A percentile compares a stretch with the other conserved stretches of the same genome.
Conservation (phyloP, 2,888 invertebrate species). For the Cataglyphis altisquamis region DNA sequence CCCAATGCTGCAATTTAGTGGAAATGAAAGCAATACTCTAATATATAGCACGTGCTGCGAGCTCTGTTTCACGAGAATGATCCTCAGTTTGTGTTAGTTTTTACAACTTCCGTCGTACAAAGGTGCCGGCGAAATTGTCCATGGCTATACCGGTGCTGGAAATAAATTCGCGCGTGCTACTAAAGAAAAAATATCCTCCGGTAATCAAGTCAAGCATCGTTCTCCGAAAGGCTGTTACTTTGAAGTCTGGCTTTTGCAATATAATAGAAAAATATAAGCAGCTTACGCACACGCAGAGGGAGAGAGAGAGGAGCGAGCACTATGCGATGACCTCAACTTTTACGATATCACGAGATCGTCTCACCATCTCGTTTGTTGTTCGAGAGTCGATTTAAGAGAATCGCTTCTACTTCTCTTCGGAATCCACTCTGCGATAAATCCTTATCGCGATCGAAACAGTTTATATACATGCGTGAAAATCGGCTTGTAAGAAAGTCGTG, state of each 20-base stretch:
- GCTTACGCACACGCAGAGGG: not conserved
- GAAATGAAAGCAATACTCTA: conserved; percentile 44
- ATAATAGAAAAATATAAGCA: conserved; percentile 22
- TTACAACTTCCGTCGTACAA: conserved; percentile 1
- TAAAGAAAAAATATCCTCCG: not conserved
- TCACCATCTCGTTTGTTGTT: conserved; percentile 4
- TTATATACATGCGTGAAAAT: not conserved
- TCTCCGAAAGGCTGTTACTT: not conserved
- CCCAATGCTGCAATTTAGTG: conserved; percentile 56
- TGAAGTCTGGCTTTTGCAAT: not conserved
- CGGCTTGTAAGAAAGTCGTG: not conserved
- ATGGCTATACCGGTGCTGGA: not conserved
- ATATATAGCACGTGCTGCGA: conserved; percentile 35
- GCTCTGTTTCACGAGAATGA: conserved; percentile 4
- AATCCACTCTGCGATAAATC: conserved; percentile 31
- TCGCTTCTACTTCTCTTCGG: conserved; percentile 17
- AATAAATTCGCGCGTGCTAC: conserved; percentile 1
- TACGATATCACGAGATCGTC: not conserved
- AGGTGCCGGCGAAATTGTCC: conserved; percentile 22
- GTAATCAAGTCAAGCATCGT: conserved; percentile 6
- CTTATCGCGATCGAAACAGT: not conserved
- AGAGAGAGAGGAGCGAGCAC: not conserved
- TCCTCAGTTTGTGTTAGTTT: conserved; percentile 42
- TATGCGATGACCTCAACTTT: conserved; percentile 3
- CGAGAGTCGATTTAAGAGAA: conserved; percentile 31